These are phyloP conservation scores for Nycticorax nycticorax DNA, from an alignment of 2,113 vertebrate species.

Conservation along the genomic window DNA sequence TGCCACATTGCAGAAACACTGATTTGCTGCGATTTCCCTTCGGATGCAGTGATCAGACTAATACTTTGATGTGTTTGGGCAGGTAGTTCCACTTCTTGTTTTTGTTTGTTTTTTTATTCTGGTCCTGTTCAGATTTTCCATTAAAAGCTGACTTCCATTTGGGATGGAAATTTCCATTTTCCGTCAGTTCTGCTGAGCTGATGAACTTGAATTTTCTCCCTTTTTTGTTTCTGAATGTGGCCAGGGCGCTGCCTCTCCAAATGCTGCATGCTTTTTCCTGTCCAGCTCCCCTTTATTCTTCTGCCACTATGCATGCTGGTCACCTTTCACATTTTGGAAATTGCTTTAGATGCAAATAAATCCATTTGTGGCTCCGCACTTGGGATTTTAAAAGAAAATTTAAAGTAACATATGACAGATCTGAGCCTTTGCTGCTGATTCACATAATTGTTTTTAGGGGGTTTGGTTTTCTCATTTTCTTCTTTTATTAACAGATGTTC, in stretches of 20 bases:
- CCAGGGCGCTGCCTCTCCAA: neutral
- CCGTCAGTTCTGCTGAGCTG: neutral
- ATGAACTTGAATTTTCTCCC: neutral
- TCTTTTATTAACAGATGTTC: conserved; percentile 5
- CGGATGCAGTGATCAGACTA: neutral
- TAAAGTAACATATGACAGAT: neutral
- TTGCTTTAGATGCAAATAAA: conserved; percentile 7
- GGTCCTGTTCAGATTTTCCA: neutral
- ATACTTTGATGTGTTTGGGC: neutral
- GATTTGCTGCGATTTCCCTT: neutral
- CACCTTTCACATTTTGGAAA: conserved; percentile 12
- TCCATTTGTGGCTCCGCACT: neutral
- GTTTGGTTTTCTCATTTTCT: conserved; percentile 17
- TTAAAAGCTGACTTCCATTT: neutral
- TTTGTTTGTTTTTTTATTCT: neutral
- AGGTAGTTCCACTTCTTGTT: neutral
- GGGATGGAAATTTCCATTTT: neutral
- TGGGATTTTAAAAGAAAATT: neutral
- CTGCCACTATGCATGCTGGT: neutral
- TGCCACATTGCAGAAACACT: neutral
- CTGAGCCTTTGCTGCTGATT: neutral
- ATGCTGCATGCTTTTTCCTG: neutral
- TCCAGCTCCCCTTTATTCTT: neutral
- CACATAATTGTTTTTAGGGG: neutral
- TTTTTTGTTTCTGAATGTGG: neutral